Evolutionary conservation across 2,797 vertebrate species (phyloP), one percentile per base, ranked within the genome.

Genomic region (Chromis chromis): DNA sequence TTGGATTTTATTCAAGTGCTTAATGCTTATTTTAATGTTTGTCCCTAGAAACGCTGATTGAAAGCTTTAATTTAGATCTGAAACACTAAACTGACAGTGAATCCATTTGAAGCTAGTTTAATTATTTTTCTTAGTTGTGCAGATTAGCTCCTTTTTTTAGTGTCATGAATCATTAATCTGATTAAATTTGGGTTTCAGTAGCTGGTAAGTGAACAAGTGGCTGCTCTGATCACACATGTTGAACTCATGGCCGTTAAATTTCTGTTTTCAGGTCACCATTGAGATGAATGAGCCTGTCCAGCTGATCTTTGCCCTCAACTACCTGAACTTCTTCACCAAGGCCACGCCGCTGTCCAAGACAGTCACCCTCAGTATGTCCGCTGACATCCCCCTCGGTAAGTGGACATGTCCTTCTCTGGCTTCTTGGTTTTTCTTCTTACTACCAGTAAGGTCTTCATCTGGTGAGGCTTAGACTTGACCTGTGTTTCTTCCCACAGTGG

Each of bases 241-340:
- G 13, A 50, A 31, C 17, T 44, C 28, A 19, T 19, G 12, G 1
- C 13, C n/a, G 1, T n/a, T 50, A 1, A 0, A 6, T 19, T 33
- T 21, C 1, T 65, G 28, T 53, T 19, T 76, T 21, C 53, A 99
- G 98, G 98, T 99, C 0, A 93, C 96, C 3, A 97, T 99, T 81
- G 98, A 99, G 84, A 99, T 99, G 98, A 99, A 98, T 0, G 98
- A 99, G 66, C 96, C 98, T 0, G 98, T 99, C 55, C 97, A 98
- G 79, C 87, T 99, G 54, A 99, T 98, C 78, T 99, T 99, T 73
- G 98, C 98, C 24, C 94, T 99, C 87, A 96, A 97, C 86, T 99
- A 99, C 89, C 91, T 99, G 87, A 99, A 99, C 93, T 99, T 99
- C 88, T 99, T 99, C 85, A 98, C 98, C 78, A 99, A 99, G 92